phyloP scores from a whole-genome alignment of 2,888 invertebrate species.

The Eulithis prunata region DNA sequence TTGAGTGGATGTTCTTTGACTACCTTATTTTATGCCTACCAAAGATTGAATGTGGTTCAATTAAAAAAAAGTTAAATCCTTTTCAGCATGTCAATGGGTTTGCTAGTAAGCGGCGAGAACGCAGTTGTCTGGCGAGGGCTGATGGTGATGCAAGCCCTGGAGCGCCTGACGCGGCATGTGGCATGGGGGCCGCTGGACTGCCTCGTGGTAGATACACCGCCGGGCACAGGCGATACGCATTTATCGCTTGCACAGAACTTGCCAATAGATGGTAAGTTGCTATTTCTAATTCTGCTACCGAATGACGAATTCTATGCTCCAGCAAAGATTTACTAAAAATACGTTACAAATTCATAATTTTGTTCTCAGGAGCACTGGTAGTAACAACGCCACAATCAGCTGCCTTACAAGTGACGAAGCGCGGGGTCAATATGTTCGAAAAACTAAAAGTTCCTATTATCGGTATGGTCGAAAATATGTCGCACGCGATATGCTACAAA shows the following conservation, averaged over 20 bases:
- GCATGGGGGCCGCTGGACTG: slow-evolving; percentile 95
- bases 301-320: no score
- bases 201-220: slow-evolving; percentile 96
- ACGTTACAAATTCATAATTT: background rate
- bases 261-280: slow-evolving; percentile 88
- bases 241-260: slow-evolving; percentile 95
- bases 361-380: slow-evolving; percentile 88
- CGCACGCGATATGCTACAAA: slow-evolving; percentile 89
- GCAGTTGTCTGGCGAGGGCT: slow-evolving; percentile 98
- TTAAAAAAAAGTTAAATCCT: background rate
- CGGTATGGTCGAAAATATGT: slow-evolving; percentile 97
- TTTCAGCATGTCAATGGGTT: slow-evolving; percentile 96
- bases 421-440: slow-evolving; percentile 94
- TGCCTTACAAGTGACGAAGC: slow-evolving; percentile 92
- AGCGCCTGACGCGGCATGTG: slow-evolving; percentile 93
- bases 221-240: slow-evolving; percentile 98
- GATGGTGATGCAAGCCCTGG: slow-evolving; percentile 98
- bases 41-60: no score
- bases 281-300: no score
- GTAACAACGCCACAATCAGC: slow-evolving; percentile 97
- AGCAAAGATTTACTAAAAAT: no score
- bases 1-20: no score
- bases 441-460: slow-evolving; percentile 92
- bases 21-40: no score
- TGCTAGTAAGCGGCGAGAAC: slow-evolving; percentile 92